phyloP scores from a whole-genome alignment of 2,113 vertebrate species.

The Bucco capensis region DNA sequence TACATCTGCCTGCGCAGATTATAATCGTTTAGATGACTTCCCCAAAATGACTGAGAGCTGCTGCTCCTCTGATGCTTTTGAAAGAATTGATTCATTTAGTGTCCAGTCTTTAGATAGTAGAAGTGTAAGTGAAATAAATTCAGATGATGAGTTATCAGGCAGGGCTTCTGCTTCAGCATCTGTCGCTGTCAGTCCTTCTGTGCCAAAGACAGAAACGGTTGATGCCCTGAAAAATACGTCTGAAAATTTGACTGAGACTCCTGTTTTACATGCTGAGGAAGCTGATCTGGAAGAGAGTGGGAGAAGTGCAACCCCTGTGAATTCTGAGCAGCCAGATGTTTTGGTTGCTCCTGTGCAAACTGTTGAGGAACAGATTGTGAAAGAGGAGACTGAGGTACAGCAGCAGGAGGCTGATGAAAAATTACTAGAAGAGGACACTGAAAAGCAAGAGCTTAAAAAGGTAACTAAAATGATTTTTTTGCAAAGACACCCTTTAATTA shows the following conservation, averaged over 20 bases:
- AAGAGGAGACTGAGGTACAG: conserved; percentile 6
- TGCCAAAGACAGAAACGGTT: conserved; percentile 52
- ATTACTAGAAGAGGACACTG: conserved; percentile 67
- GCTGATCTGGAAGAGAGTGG: conserved; percentile 96
- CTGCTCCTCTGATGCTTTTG: conserved; percentile 93
- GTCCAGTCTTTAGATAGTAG: conserved; percentile 95
- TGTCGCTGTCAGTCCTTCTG: conserved; percentile 68
- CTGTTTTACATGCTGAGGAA: conserved; percentile 81
- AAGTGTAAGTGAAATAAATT: conserved; percentile 97
- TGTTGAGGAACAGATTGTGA: conserved; percentile 21
- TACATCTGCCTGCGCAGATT: conserved; percentile 89
- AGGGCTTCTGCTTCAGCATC: conserved; percentile 82
- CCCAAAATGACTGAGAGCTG: conserved; percentile 94
- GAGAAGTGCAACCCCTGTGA: conserved; percentile 92
- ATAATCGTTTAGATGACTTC: conserved; percentile 89
- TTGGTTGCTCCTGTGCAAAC: conserved; percentile 65
- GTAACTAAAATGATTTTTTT: conserved; percentile 65
- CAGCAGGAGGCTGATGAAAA: conserved; percentile 62
- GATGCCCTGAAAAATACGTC: conserved; percentile 53
- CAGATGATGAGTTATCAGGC: conserved; percentile 90
- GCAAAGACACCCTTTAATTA: not conserved
- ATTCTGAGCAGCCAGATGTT: conserved; percentile 88
- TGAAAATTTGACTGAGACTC: conserved; percentile 64
- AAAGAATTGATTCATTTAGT: conserved; percentile 97
- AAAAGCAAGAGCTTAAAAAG: conserved; percentile 86